These are phyloP conservation scores for Tiliacea citrago DNA, from an alignment of 2,888 invertebrate genomes.

Conservation along the genomic window DNA sequence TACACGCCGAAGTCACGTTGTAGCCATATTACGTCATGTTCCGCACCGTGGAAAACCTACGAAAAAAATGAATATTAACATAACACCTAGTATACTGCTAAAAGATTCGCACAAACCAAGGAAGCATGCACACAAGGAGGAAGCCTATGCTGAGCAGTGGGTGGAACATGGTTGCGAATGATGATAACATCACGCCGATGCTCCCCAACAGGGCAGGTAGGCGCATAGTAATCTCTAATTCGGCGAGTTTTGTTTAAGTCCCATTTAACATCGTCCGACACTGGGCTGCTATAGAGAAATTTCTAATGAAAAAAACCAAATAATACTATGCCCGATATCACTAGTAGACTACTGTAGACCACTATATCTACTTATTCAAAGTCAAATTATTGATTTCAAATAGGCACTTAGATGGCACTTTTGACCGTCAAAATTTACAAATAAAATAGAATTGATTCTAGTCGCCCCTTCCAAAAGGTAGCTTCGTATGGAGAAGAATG, in stretches of 20 bases:
- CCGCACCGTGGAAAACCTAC: slow-evolving; percentile 97
- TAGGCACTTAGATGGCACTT: no score
- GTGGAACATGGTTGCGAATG: background rate
- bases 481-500: no score
- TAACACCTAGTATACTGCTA: background rate
- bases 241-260: no score
- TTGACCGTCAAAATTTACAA: no score
- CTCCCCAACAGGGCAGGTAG: background rate
- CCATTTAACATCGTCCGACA: no score
- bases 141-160: background rate
- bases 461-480: no score
- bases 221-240: background rate
- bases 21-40: slow-evolving; percentile 97
- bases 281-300: background rate
- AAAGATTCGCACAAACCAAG: background rate
- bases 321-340: background rate
- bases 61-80: slow-evolving; percentile 34
- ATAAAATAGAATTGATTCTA: no score
- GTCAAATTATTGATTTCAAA: no score
- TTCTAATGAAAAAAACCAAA: background rate
- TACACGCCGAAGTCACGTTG: slow-evolving; percentile 99
- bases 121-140: background rate
- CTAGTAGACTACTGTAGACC: no score
- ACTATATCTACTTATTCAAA: background rate
- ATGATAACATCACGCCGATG: background rate